These are phyloP conservation scores for Protula sp. DNA, from an alignment of 2,888 invertebrate genomes.

Conservation along the genomic window DNA sequence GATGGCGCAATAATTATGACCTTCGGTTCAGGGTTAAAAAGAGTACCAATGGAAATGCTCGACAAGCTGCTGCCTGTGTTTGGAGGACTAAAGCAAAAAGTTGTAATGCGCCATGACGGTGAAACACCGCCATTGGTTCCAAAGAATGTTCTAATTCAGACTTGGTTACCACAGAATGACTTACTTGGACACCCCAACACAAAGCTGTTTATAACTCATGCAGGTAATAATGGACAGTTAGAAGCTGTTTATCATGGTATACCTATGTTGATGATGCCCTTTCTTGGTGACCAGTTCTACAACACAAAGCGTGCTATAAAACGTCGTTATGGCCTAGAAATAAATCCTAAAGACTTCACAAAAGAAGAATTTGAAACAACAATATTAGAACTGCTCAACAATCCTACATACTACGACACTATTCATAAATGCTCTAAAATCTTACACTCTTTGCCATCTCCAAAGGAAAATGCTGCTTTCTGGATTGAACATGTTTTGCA, in stretches of 20 bases:
- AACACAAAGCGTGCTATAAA: neutral
- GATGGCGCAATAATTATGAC: constrained; percentile 5
- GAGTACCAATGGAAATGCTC: neutral
- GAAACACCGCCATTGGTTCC: neutral
- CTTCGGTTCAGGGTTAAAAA: constrained; percentile 3
- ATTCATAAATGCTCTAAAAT: too few species aligned
- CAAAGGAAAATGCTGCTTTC: too few species aligned
- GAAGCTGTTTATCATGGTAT: constrained; percentile 9
- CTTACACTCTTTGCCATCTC: too few species aligned
- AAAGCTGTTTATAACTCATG: constrained; percentile 7
- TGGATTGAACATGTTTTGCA: too few species aligned
- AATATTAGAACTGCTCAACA: neutral
- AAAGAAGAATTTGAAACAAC: neutral
- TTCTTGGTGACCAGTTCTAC: constrained; percentile 6
- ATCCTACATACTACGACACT: too few species aligned
- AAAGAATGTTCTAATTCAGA: neutral
- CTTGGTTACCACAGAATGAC: constrained; percentile 12
- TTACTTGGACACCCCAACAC: constrained; percentile 4
- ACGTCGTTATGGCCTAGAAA: too few species aligned
- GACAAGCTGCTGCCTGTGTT: too few species aligned
- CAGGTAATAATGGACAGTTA: constrained; percentile 9
- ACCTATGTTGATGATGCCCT: constrained; percentile 5
- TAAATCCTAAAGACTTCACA: too few species aligned
- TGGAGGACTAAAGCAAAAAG: neutral
- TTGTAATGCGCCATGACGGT: constrained; percentile 4